These are phyloP conservation scores for Entomobrya multifasciata DNA, from an alignment of 2,888 invertebrate genomes.

Conservation along the genomic window DNA sequence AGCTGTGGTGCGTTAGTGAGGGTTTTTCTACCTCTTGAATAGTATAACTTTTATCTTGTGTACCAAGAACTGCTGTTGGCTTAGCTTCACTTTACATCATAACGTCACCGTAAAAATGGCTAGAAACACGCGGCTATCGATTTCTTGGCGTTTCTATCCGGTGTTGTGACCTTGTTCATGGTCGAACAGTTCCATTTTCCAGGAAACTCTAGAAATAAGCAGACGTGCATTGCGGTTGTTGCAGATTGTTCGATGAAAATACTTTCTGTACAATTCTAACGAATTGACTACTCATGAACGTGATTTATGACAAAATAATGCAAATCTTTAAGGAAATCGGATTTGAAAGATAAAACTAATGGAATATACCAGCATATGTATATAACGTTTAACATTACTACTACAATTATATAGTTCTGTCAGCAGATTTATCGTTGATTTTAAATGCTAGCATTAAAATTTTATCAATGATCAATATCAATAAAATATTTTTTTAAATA, in stretches of 20 bases:
- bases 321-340: neutral
- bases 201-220: constrained; percentile 50
- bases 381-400: too few species aligned
- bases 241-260: neutral
- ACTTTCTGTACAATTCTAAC: neutral
- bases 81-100: neutral
- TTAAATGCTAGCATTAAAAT: too few species aligned
- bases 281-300: neutral
- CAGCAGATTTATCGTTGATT: too few species aligned
- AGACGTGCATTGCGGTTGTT: constrained; percentile 49
- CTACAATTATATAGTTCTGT: too few species aligned
- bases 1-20: too few species aligned
- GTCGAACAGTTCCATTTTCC: constrained; percentile 63
- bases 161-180: constrained; percentile 70
- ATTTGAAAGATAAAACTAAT: neutral
- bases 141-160: constrained; percentile 64
- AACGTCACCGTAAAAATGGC: constrained; percentile 3
- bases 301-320: neutral
- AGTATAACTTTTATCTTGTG: too few species aligned
- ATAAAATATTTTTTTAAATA: too few species aligned
- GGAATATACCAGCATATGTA: too few species aligned
- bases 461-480: too few species aligned
- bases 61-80: too few species aligned
- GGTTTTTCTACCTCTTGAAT: too few species aligned
- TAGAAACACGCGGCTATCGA: constrained; percentile 53